These are phyloP conservation scores for Ascaphus truei DNA, from an alignment of 2,113 vertebrate species.

Conservation along the genomic window DNA sequence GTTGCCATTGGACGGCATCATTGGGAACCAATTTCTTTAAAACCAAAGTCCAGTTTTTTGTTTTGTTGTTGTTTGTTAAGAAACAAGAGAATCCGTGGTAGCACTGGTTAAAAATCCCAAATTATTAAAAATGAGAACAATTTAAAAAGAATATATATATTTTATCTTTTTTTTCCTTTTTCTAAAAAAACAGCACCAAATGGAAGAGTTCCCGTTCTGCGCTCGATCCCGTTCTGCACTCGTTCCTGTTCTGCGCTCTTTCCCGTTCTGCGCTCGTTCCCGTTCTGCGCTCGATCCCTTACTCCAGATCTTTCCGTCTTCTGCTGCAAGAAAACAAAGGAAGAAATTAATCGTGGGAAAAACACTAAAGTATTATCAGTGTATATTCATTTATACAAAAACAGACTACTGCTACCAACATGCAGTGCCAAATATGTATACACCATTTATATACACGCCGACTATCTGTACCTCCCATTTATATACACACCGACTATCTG, in stretches of 20 bases:
- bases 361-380: too few relatives aligned
- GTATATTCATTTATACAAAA: too few relatives aligned
- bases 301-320: neutral
- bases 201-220: too few relatives aligned
- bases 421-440: too few relatives aligned
- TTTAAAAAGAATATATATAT: neutral
- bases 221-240: neutral
- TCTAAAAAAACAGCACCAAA: neutral
- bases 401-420: too few relatives aligned
- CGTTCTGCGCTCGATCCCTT: neutral
- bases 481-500: too few relatives aligned
- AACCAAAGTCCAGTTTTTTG: neutral
- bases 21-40: conserved; percentile 28
- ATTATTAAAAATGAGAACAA: neutral
- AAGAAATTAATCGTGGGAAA: too few relatives aligned
- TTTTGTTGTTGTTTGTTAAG: neutral
- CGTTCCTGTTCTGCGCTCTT: neutral
- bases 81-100: neutral
- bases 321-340: neutral
- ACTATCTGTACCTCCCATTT: too few relatives aligned
- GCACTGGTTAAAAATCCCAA: neutral
- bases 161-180: too few relatives aligned
- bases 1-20: conserved; percentile 76
- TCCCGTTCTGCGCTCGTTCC: too few relatives aligned
- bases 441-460: too few relatives aligned